Conservation (phyloP, 1,140 invertebrate genomes). For the Drosophila rhopaloa region DNA sequence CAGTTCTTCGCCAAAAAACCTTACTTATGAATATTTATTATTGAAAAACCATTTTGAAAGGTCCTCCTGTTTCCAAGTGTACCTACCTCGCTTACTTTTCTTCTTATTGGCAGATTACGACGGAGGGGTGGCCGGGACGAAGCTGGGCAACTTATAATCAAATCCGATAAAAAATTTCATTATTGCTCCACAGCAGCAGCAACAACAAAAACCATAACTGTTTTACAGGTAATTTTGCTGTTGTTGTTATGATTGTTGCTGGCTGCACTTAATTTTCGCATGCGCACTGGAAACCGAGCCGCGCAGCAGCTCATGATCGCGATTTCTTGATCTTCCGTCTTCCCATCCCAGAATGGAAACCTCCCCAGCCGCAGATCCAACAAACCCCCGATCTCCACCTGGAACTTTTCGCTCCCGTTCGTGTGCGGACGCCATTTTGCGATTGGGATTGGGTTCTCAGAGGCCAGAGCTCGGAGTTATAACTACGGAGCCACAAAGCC, state of each 20-base stretch:
- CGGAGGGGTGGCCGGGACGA: constrained; percentile 48
- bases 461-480: background rate
- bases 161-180: constrained; percentile 84
- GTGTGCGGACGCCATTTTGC: constrained; percentile 66
- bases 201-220: constrained; percentile 69
- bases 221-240: constrained; percentile 79
- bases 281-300: constrained; percentile 56
- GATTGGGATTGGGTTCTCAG: constrained; percentile 72
- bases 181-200: constrained; percentile 71
- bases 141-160: constrained; percentile 77
- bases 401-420: constrained; percentile 43
- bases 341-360: constrained; percentile 38
- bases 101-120: constrained; percentile 83
- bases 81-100: constrained; percentile 72
- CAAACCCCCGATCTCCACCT: background rate
- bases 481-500: constrained; percentile 38
- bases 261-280: constrained; percentile 82
- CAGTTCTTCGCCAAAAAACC: no score
- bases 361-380: background rate
- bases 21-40: no score
- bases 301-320: constrained; percentile 68
- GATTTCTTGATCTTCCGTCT: constrained; percentile 73
- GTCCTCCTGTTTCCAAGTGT: constrained; percentile 4
- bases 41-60: background rate
- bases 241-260: constrained; percentile 76